Percentiles rank a stretch among this genome's conserved stretches.
Conservation (phyloP, 1,140 invertebrate species). For the Cydia fagiglandana region DNA sequence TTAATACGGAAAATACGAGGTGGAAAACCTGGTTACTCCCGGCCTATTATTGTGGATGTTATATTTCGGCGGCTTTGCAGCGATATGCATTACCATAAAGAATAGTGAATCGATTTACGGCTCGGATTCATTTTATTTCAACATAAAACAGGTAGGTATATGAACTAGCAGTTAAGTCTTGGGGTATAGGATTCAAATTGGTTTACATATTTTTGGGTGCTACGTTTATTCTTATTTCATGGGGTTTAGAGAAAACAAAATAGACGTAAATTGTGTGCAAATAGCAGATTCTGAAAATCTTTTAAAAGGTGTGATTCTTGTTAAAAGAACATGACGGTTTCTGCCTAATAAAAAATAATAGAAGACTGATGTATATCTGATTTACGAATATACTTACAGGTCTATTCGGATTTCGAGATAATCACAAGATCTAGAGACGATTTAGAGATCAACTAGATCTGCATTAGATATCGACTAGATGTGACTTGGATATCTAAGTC, state of each 20-base stretch:
- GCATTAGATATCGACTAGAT: too few relatives aligned
- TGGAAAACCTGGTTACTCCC: slow-evolving; percentile 63
- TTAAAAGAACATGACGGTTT: not conserved
- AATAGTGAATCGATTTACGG: slow-evolving; percentile 28
- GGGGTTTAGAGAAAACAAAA: not conserved
- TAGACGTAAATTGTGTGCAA: slow-evolving; percentile 9
- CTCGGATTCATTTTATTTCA: slow-evolving; percentile 3
- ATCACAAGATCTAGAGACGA: too few relatives aligned
- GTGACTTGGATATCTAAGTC: too few relatives aligned
- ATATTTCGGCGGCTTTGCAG: slow-evolving; percentile 47
- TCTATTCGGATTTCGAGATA: too few relatives aligned
- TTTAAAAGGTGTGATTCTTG: not conserved
- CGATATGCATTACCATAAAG: slow-evolving; percentile 47
- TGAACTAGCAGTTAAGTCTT: not conserved
- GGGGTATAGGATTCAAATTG: not conserved
- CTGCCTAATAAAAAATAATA: too few relatives aligned
- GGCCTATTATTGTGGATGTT: slow-evolving; percentile 50
- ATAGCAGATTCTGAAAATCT: not conserved
- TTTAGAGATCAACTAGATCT: too few relatives aligned
- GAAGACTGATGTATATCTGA: too few relatives aligned
- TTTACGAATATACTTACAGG: too few relatives aligned
- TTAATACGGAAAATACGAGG: slow-evolving; percentile 71
- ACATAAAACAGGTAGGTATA: not conserved
- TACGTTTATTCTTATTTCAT: slow-evolving; percentile 4
- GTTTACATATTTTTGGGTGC: not conserved